Evolutionary conservation across 1,140 invertebrate species (phyloP).

Genomic region (Thaumatotibia leucotreta): DNA sequence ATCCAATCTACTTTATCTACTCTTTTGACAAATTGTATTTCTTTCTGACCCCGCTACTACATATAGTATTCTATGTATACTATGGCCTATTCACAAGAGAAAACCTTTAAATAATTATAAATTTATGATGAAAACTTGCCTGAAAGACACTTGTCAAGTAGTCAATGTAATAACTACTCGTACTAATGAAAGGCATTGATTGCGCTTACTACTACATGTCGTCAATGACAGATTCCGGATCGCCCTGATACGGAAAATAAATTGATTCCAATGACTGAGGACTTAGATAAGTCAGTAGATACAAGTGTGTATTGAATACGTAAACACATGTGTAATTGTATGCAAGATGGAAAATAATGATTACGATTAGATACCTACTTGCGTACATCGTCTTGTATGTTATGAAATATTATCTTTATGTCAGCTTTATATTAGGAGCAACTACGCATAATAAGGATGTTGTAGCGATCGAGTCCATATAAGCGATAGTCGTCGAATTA

Average conservation of each 20-base stretch:
- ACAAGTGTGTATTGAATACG: neutral
- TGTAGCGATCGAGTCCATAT: too few species aligned
- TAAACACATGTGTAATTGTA: neutral
- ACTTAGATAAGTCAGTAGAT: neutral
- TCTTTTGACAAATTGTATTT: neutral
- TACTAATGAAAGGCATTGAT: neutral
- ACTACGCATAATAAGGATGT: too few species aligned
- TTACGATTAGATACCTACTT: neutral
- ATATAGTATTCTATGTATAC: too few species aligned
- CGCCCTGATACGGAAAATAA: neutral
- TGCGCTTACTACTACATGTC: neutral
- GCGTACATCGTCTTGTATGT: neutral
- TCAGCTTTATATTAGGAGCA: too few species aligned
- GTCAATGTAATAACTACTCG: too few species aligned
- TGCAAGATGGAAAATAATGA: neutral
- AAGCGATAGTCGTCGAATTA: too few species aligned
- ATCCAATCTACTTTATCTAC: too few species aligned
- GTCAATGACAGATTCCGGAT: constrained; percentile 5
- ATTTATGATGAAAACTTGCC: neutral
- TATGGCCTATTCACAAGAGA: too few species aligned
- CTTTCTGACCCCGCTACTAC: neutral
- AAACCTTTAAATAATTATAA: too few species aligned
- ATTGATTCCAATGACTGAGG: neutral
- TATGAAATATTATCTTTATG: neutral
- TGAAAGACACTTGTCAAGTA: too few species aligned